Base-by-base conservation (phyloP, 2,888 invertebrate species). In the Anaspis maculata region DNA sequence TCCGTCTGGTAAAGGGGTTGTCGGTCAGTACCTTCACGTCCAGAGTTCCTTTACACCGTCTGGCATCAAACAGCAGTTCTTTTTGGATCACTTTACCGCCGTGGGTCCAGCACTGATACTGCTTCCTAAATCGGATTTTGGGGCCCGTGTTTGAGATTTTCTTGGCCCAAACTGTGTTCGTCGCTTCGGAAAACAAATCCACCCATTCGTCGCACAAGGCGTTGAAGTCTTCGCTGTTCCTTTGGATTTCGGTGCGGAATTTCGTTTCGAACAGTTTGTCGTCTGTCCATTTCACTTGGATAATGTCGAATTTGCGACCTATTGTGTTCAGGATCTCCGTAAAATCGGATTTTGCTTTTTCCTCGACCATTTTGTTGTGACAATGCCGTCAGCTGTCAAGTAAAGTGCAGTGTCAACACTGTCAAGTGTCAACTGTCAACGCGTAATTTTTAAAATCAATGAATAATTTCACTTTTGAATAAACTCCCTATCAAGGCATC, bases 121-220 rank as follows among this genome's bases (percentile, higher is more conserved):
- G 64, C 47, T 66, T 66, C 34, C 66, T 45, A 48, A 65, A 66
- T 37, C 57, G 52, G 37, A 66, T 62, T 56, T 64, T 64, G 15
- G 64, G 64, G 3, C 66, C 66, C 3, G 64, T 65, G 45, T 66
- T 66, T 27, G 64, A 65, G 42, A 62, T 61, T 48, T 64, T 66
- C 46, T 64, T 63, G 21, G 59, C 64, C 66, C 66, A 66, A 42
- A 64, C 54, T 23, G 66, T 65, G 33, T 57, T 52, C 25, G 66
- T 64, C 35, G 54, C 52, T 37, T 54, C 53, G 21, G 66, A 65
- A 52, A 66, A 66, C 30, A 57, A 42, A 41, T 64, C 62, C 32
- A 64, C 64, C 64, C 64, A 66, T 43, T 63, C 53, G 45, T 66
- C 66, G 39, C 64, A 65, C 27, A 64, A 46, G 10, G 45, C 50